Evolutionary conservation across 2,888 invertebrate species (phyloP), one percentile per base, ranked within the genome.

Genomic region (Syrista parreyssii): DNA sequence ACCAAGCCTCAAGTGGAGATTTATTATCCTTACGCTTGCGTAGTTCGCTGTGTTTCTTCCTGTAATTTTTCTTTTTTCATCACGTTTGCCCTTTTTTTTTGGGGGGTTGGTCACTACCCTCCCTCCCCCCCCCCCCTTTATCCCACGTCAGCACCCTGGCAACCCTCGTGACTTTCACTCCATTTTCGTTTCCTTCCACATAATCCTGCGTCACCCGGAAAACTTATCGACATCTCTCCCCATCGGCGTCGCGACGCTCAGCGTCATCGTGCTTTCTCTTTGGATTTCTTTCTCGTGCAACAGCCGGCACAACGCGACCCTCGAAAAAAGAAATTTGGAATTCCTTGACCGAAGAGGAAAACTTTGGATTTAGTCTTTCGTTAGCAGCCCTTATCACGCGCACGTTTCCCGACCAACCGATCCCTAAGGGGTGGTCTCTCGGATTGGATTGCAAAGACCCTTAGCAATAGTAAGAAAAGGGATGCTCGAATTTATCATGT

Each of bases 11-110:
- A 6, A 55, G n/a, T 12, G 73, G 0, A 15, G 73, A 76, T 76
- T 76, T 71, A 73, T 76, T 76, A 76, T 34, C 12, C 55, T 31
- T 30, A 69, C 55, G 34, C 1, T 74, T 74, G 12, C 32, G 15
- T 31, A 55, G 2, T 15, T 55, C 55, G 9, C 9, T 55, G 9
- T 23, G 55, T 1, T 55, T 55, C 23, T 55, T 23, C 23, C 23
- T 6, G 23, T 0, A 15, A 55, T 23, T 55, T 23, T 23, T 55
- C 15, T 23, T 23, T 23, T 23, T 23, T 55, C 23, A 23, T 55
- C 55, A 23, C 9, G 55, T 55, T 55, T 55, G 15, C 55, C 23
- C 55, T 55, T 23, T 55, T 55, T 55, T 36, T 40, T 55, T 55
- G 6, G 4, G 6, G 23, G 40, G 4, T 40, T 23, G 9, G 9